Base-by-base conservation (phyloP, 2,888 invertebrate genomes). In the Plutella xylostella region DNA sequence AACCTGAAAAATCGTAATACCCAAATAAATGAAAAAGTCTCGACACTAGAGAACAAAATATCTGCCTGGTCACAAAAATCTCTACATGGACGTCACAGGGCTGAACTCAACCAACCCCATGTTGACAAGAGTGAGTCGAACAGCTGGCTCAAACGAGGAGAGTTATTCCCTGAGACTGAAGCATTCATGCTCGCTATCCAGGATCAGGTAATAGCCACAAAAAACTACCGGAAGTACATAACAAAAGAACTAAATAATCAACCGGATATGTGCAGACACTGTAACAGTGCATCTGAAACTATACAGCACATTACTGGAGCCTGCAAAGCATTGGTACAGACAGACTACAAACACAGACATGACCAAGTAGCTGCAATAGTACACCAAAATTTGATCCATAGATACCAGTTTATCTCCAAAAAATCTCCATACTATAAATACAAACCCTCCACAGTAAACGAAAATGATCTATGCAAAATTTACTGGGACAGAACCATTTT, bases 101-200 rank as follows among this genome's bases (percentile, higher is more conserved):
- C 20, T 18, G 41, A 50, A 15, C 21, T 46, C 12, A 15, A 4
- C 9, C 42, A 45, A 11, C 37, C 34, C 7, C 15, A 45, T 34
- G 48, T 49, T 45, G 49, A 51, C 43, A 49, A 41, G 9, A 12
- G 4, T n/a, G n/a, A 7, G 20, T 37, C 37, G 18, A 37, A 18
- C 12, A 11, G 12, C 11, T 37, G 37, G 37, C 37, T 37, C 3
- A 7, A 19, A 18, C 19, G 14, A 14, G 37, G 37, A 6, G 12
- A 18, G 37, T 17, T 34, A 4, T 34, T 34, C 3, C 34, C 34
- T 3, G 14, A 4, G 3, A 34, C 14, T 2, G 34, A 34, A 3
- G 34, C 34, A 17, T 19, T 37, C 37, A 37, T 37, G 18, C 11
- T 37, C 9, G 37, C 37, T 12, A 37, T 37, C 11, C 37, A 37